phyloP scores from a whole-genome alignment of 2,888 invertebrate species.

The Xestobium rufovillosum region DNA sequence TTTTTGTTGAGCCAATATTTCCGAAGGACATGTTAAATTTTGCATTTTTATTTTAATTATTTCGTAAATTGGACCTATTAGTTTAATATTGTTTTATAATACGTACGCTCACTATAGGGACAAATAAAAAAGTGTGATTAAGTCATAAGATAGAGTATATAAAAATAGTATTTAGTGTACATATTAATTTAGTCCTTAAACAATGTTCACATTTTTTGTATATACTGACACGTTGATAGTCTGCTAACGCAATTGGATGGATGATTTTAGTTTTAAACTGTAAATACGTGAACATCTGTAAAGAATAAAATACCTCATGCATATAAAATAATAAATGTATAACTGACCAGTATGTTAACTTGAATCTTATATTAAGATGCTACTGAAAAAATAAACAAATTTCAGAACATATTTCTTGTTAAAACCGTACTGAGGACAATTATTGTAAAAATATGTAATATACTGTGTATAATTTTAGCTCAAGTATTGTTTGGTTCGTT shows the following conservation, averaged over 20 bases:
- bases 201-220: constrained; percentile 36
- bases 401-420: constrained; percentile 15
- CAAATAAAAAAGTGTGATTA: constrained; percentile 40
- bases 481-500: constrained; percentile 40
- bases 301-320: constrained; percentile 24
- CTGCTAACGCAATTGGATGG: constrained; percentile 35
- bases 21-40: constrained; percentile 17
- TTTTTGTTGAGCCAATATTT: constrained; percentile 6
- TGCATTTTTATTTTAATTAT: constrained; percentile 26
- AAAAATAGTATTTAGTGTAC: constrained; percentile 33
- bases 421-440: constrained; percentile 31
- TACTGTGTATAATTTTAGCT: constrained; percentile 42
- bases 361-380: background rate
- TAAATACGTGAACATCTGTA: constrained; percentile 16
- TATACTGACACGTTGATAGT: constrained; percentile 36
- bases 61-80: too few relatives aligned
- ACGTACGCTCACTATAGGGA: constrained; percentile 26
- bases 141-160: constrained; percentile 29
- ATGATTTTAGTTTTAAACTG: constrained; percentile 29
- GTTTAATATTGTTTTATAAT: too few relatives aligned
- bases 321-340: constrained; percentile 13
- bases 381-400: constrained; percentile 18
- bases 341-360: background rate
- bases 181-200: constrained; percentile 31
- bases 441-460: constrained; percentile 43